These are phyloP conservation scores for Helobdella robusta DNA, from an alignment of 2,888 invertebrate species.

Conservation along the genomic window DNA sequence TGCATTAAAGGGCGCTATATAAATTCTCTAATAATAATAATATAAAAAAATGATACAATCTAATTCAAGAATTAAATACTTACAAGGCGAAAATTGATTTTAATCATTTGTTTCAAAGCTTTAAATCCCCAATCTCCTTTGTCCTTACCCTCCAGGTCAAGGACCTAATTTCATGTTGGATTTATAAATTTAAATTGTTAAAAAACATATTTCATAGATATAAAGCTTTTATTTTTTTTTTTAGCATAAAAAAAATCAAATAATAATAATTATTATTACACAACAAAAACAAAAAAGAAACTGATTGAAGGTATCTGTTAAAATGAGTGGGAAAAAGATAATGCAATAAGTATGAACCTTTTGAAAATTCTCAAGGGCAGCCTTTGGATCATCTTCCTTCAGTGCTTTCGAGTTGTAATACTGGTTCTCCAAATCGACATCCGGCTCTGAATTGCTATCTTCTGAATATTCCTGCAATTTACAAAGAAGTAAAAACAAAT, in stretches of 20 bases:
- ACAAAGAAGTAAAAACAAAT: neutral
- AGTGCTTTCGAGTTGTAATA: conserved; percentile 97
- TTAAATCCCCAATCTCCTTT: conserved; percentile 99
- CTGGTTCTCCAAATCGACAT: conserved; percentile 97
- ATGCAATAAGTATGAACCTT: too few relatives aligned
- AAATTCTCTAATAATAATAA: too few relatives aligned
- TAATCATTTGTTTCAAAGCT: conserved; percentile 98
- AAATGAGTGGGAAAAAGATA: too few relatives aligned
- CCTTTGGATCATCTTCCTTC: conserved; percentile 88
- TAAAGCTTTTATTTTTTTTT: too few relatives aligned
- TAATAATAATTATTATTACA: too few relatives aligned
- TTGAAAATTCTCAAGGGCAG: conserved; percentile 77
- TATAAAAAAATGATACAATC: neutral
- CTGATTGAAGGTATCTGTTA: too few relatives aligned
- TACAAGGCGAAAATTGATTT: conserved; percentile 94
- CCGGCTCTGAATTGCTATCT: conserved; percentile 96
- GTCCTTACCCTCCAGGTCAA: conserved; percentile 90
- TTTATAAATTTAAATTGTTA: too few relatives aligned
- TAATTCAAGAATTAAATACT: conserved; percentile 40
- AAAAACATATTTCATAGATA: too few relatives aligned
- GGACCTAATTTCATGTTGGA: conserved; percentile 60
- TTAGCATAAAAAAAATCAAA: too few relatives aligned
- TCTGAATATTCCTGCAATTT: conserved; percentile 85
- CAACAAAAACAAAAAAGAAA: too few relatives aligned
- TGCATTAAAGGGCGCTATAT: too few relatives aligned